Evolutionary conservation across 1,140 invertebrate genomes (phyloP).

Genomic region (Cotesia glomerata): DNA sequence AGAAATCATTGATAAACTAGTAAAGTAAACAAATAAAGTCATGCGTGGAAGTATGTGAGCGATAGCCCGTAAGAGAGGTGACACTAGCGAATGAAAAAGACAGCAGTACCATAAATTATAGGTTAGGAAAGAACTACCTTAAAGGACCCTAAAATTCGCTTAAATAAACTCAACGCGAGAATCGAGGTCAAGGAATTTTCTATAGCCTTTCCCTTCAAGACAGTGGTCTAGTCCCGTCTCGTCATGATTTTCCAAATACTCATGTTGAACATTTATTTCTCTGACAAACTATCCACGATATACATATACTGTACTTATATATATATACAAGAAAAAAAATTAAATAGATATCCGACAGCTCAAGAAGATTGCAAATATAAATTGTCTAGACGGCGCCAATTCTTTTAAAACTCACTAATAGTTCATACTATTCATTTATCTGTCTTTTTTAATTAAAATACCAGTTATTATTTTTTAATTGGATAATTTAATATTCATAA

Average conservation of each 20-base stretch:
- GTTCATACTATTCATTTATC: neutral
- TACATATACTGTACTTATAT: neutral
- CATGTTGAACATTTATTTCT: neutral
- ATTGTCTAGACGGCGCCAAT: slow-evolving; percentile 15
- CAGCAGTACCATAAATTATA: no score
- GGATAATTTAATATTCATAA: no score
- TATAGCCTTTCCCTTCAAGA: neutral
- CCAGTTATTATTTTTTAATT: no score
- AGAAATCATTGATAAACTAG: no score
- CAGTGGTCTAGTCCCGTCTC: neutral
- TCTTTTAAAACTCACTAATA: neutral
- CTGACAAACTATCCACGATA: neutral
- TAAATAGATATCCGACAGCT: neutral
- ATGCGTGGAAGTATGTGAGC: no score
- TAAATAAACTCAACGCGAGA: neutral
- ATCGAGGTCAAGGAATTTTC: slow-evolving; percentile 20
- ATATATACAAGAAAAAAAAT: neutral
- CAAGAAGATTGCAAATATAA: neutral
- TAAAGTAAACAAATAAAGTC: no score
- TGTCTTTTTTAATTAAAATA: neutral
- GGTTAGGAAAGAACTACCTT: no score
- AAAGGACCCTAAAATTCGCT: neutral
- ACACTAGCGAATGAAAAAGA: no score
- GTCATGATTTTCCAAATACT: slow-evolving; percentile 11
- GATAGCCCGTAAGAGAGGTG: no score